Base-by-base conservation (phyloP, 1,140 invertebrate genomes). In the Chrysoperla carnea region DNA sequence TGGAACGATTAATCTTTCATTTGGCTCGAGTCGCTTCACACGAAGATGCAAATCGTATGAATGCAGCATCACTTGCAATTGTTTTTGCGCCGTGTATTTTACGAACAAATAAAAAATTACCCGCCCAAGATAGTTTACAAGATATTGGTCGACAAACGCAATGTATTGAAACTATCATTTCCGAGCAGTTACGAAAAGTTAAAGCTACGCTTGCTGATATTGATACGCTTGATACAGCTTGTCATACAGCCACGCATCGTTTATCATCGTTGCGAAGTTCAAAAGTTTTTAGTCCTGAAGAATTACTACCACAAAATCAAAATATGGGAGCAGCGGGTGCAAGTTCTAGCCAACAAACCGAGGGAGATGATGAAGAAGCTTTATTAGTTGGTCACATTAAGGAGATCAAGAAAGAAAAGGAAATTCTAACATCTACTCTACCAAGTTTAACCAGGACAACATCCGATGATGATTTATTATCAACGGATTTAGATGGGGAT, bases 41-140 rank as follows among this genome's bases (percentile, higher is more conserved):
- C 52, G 89, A 94, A 64, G 71, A 84, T 29, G 78, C 80, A 43
- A 96, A 95, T 63, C 76, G 86, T 44, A 97, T 97, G 92, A 86
- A 80, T 48, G 71, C 86, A 0, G 85, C 84, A 51, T 84, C 87
- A 35, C 63, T 97, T 41, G 87, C 92, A 12, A 92, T 95, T 49
- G 87, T 96, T 37, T 95, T 95, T 66, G 89, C 90, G 8, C 92
- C 92, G 6, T 94, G 89, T 62, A 84, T 96, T 40, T 64, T 96
- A 43, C 69, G 89, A 39, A 88, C 87, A 29, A 84, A 85, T 59
- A 80, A 86, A 57, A 61, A 75, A 37, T 69, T 91, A 40, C 85
- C 86, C 28, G 89, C 88, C 11, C 90, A 94, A 62, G 89, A 90
- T 57, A 85, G 84, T 50, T 67, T 93, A 39, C 76, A 79, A 50